These are phyloP conservation scores for Ophion slaviceki DNA, from an alignment of 2,888 invertebrate species.

Conservation along the genomic window DNA sequence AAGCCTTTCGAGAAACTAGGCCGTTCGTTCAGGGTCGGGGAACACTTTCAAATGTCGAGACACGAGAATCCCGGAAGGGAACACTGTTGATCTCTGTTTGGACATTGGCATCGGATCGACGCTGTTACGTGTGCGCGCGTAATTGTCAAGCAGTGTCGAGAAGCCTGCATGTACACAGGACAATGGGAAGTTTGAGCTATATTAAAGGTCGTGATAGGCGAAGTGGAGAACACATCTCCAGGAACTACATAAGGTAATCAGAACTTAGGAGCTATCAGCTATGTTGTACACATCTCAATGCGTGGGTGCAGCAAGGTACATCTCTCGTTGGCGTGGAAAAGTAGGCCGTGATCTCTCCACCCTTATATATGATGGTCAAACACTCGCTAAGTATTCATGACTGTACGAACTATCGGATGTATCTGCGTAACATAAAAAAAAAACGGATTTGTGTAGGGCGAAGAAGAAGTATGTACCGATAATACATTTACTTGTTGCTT, in stretches of 20 bases:
- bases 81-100: conserved; percentile 19
- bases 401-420: background rate
- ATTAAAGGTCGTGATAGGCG: conserved; percentile 39
- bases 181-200: conserved; percentile 59
- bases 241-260: conserved; percentile 70
- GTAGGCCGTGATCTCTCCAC: conserved; percentile 70
- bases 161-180: conserved; percentile 27
- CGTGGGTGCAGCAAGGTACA: conserved; percentile 52
- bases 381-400: conserved; percentile 2
- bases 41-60: conserved; percentile 1
- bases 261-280: conserved; percentile 30
- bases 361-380: conserved; percentile 35
- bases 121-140: conserved; percentile 14
- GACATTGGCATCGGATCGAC: conserved; percentile 43
- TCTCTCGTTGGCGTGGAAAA: conserved; percentile 68
- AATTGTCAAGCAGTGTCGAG: conserved; percentile 32
- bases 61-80: conserved; percentile 27
- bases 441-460: background rate
- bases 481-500: conserved; percentile 15
- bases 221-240: conserved; percentile 44
- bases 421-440: background rate
- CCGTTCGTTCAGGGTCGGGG: background rate
- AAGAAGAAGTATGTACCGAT: background rate
- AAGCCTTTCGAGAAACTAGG: background rate
- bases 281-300: conserved; percentile 28